Evolutionary conservation across 2,888 invertebrate genomes (phyloP).

Genomic region (Polymixis flavicincta): DNA sequence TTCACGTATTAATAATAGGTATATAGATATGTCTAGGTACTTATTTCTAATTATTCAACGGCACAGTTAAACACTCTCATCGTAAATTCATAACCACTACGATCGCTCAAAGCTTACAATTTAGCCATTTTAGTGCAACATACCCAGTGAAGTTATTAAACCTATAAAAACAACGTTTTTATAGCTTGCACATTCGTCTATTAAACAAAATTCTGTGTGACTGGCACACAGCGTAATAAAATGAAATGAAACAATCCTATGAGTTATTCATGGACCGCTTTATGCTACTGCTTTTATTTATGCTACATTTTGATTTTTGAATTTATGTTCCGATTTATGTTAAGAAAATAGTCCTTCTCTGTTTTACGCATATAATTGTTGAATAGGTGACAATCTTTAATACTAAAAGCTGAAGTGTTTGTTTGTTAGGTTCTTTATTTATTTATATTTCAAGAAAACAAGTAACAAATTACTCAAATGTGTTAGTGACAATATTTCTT

Average conservation of each 20-base stretch:
- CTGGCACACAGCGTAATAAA: constrained; percentile 85
- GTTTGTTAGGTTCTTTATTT: too few species aligned
- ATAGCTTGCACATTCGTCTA: constrained; percentile 78
- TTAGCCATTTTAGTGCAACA: constrained; percentile 68
- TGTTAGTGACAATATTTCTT: too few species aligned
- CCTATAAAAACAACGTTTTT: constrained; percentile 81
- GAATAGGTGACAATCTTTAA: background rate
- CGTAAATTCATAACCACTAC: constrained; percentile 42
- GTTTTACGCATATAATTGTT: background rate
- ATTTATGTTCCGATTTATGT: constrained; percentile 26
- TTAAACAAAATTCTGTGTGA: constrained; percentile 81
- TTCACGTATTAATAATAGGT: too few species aligned
- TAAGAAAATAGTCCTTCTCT: background rate
- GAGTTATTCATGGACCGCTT: constrained; percentile 85
- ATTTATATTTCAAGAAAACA: too few species aligned
- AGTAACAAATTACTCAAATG: too few species aligned
- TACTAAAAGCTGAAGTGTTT: too few species aligned
- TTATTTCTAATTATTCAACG: constrained; percentile 5
- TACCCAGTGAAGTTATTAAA: constrained; percentile 78
- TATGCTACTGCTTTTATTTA: constrained; percentile 71
- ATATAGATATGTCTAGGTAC: too few species aligned
- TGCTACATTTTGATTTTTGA: constrained; percentile 48
- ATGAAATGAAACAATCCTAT: constrained; percentile 88
- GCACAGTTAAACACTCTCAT: constrained; percentile 2
- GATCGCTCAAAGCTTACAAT: constrained; percentile 60